A percentile compares a stretch with the other conserved stretches of the same genome.
Conservation (phyloP, 2,888 invertebrate species). For the Eubasilissa splendida region DNA sequence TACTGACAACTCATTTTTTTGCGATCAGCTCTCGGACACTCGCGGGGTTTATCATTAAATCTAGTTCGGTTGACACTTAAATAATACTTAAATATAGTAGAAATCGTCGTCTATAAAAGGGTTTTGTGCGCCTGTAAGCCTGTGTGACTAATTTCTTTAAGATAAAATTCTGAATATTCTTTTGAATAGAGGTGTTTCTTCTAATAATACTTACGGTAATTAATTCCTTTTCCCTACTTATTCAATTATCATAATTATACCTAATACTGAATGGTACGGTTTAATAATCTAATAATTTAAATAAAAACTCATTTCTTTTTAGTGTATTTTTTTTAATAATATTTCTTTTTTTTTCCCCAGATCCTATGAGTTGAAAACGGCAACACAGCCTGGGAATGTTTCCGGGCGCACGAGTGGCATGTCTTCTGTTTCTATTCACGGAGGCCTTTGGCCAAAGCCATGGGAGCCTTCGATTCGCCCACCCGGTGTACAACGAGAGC, state of each 20-base stretch:
- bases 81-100: too few species aligned
- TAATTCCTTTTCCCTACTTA: background rate
- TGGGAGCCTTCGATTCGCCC: slow-evolving; percentile 77
- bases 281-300: background rate
- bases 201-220: background rate
- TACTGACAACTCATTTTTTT: background rate
- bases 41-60: background rate
- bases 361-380: slow-evolving; percentile 58
- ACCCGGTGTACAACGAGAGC: slow-evolving; percentile 86
- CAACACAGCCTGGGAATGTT: slow-evolving; percentile 58
- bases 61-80: background rate
- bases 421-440: slow-evolving; percentile 55
- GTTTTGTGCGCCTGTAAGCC: background rate
- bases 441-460: slow-evolving; percentile 57
- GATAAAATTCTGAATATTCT: background rate
- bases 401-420: slow-evolving; percentile 55
- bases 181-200: background rate
- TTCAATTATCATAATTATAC: background rate
- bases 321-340: slow-evolving; percentile 5
- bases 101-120: too few species aligned
- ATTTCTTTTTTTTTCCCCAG: slow-evolving; percentile 51
- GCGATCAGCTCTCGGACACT: background rate
- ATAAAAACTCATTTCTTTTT: background rate
- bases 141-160: background rate
- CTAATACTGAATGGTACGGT: background rate